A percentile compares a stretch with the other conserved stretches of the same genome.
Evolutionary conservation across 2,113 vertebrate genomes (phyloP).

Genomic region (Agelaius tricolor): DNA sequence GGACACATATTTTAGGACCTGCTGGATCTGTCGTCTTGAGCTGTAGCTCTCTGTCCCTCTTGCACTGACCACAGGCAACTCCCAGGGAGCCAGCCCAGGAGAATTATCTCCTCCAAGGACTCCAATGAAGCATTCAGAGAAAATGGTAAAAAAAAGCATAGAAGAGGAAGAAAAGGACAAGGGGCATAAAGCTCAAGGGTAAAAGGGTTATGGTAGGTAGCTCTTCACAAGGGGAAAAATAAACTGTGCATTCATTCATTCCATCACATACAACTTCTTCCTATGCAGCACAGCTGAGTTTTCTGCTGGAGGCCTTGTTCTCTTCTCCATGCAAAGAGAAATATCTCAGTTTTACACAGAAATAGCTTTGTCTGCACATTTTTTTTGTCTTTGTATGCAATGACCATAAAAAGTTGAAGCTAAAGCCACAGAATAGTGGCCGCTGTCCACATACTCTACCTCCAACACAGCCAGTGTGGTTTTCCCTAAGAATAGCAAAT

Average conservation of each 20-base stretch:
- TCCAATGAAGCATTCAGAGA: background rate
- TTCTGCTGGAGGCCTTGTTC: background rate
- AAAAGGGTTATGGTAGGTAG: background rate
- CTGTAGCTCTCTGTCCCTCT: background rate
- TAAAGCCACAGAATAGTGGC: conserved; percentile 1
- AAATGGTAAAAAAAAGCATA: background rate
- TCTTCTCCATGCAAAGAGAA: background rate
- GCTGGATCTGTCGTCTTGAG: background rate
- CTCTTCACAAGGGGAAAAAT: background rate
- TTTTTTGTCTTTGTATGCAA: background rate
- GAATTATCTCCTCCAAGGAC: background rate
- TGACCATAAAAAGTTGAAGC: background rate
- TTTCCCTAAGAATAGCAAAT: conserved; percentile 26
- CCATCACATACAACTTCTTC: background rate
- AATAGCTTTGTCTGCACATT: background rate
- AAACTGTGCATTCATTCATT: background rate
- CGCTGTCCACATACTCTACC: background rate
- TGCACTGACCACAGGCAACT: background rate
- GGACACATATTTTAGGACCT: background rate
- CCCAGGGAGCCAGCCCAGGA: background rate
- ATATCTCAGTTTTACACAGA: background rate
- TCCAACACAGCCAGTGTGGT: background rate
- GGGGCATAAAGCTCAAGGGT: background rate
- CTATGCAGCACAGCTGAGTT: background rate
- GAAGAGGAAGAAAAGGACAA: background rate